phyloP scores from a whole-genome alignment of 2,888 invertebrate genomes.

The Drosophila borborema region DNA sequence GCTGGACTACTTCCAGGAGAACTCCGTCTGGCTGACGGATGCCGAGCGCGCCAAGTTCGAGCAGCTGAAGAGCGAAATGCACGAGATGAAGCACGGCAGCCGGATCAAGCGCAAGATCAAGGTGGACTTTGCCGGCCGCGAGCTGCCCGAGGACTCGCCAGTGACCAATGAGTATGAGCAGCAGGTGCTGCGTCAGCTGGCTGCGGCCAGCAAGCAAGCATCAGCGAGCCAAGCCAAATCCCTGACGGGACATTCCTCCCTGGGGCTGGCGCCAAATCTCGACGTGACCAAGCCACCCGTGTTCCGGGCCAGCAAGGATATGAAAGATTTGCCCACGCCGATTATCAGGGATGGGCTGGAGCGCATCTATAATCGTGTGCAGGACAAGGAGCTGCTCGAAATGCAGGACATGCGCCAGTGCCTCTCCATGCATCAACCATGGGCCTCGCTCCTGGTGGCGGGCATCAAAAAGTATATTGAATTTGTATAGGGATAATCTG shows the following conservation, averaged over 20 bases:
- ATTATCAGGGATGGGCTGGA: constrained; percentile 64
- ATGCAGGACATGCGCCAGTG: constrained; percentile 95
- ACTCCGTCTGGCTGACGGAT: constrained; percentile 92
- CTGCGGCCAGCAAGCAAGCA: constrained; percentile 70
- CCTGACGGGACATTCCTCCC: constrained; percentile 62
- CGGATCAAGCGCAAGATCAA: constrained; percentile 89
- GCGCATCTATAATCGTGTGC: constrained; percentile 86
- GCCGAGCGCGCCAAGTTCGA: constrained; percentile 89
- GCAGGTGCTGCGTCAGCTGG: constrained; percentile 83
- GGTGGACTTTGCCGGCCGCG: constrained; percentile 91
- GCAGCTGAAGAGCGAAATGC: constrained; percentile 89
- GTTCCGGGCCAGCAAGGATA: constrained; percentile 57
- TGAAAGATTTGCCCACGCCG: constrained; percentile 14
- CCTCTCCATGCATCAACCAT: constrained; percentile 98
- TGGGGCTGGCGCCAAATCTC: constrained; percentile 59
- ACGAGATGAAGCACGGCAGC: constrained; percentile 89
- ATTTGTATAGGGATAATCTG: not conserved
- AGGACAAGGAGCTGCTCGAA: constrained; percentile 92
- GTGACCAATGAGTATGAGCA: constrained; percentile 84
- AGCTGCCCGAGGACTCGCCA: constrained; percentile 86
- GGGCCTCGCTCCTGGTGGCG: constrained; percentile 95
- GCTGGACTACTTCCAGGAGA: constrained; percentile 94
- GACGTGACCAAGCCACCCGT: constrained; percentile 69
- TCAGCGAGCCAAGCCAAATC: constrained; percentile 25
- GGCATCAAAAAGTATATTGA: constrained; percentile 93